phyloP scores from a whole-genome alignment of 2,797 vertebrate genomes.

The Mormyrops attenuatus region DNA sequence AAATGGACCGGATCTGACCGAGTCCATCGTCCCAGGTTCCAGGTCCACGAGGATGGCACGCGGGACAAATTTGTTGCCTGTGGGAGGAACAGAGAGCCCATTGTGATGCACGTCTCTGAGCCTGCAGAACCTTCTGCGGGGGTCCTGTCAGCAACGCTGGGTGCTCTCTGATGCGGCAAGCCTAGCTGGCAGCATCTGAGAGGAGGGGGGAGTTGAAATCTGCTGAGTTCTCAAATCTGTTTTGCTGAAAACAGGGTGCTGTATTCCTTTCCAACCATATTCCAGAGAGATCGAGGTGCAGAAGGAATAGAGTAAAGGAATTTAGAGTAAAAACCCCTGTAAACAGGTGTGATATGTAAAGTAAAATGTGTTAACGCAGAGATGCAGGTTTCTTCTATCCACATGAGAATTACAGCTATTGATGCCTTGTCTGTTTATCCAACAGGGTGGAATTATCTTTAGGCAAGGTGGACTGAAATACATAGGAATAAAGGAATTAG shows the following conservation, averaged over 20 bases:
- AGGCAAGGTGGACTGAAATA: background rate
- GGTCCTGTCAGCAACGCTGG: background rate
- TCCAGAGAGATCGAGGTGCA: background rate
- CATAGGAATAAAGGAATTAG: background rate
- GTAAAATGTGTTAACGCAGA: background rate
- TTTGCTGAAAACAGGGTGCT: constrained; percentile 23
- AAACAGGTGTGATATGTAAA: background rate
- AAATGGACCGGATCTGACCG: constrained; percentile 78
- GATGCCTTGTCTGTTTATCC: background rate
- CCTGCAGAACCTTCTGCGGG: background rate
- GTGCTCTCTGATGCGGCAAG: background rate
- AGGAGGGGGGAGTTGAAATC: constrained; percentile 1
- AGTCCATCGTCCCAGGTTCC: constrained; percentile 75
- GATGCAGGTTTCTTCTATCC: background rate
- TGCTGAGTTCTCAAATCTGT: constrained; percentile 38
- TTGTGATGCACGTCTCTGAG: constrained; percentile 12
- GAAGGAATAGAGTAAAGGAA: background rate
- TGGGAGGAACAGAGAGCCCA: constrained; percentile 24
- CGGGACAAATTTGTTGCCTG: constrained; percentile 69
- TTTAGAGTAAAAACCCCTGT: background rate
- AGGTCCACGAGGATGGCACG: constrained; percentile 71
- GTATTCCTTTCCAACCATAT: background rate
- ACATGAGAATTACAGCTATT: background rate
- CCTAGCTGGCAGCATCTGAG: constrained; percentile 21
- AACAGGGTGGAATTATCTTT: background rate